Base-by-base conservation (phyloP, 1,140 invertebrate genomes). In the Drosophila rhopaloa region DNA sequence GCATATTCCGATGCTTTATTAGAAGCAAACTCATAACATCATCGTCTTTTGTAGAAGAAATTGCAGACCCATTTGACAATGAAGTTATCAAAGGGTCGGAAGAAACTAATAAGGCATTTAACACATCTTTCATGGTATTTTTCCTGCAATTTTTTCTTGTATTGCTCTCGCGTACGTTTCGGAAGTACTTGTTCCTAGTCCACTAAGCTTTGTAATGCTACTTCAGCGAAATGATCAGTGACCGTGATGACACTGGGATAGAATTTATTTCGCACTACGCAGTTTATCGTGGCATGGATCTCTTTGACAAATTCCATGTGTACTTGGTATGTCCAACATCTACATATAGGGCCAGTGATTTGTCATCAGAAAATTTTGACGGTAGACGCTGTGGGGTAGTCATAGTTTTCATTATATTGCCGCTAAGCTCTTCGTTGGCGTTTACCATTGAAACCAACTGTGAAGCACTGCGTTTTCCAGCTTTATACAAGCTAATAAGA, bases 401-500 rank as follows among this genome's bases (percentile, higher is more conserved):
- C 0, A 6, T 2, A 41, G 13, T 41, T 0, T 29, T 29, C 29
- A 29, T 6, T 29, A 29, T 29, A 4, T 29, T 29, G 4, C 27
- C 27, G 1, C 27, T 29, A 6, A 29, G 4, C 27, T 29, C 27
- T 29, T 29, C 27, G 27, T 29, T 3, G 27, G 27, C 10, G 47
- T 50, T 50, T 50, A 8, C 1, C 10, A 47, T 47, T 47, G 19
- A 47, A 5, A 47, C 11, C 46, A 47, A 32, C 27, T 53, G 50
- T 53, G 16, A 53, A 53, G 11, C 50, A 53, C 50, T 53, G 29
- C 50, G 32, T 37, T 53, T 53, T 53, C 50, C 14, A 53, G 14
- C 32, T 53, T 38, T 53, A 53, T 53, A 38, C 4, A 53, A 53
- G 14, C 35, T 19, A n/a, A n/a, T n/a, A n/a, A n/a, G n/a, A n/a